These are phyloP conservation scores for Netelia virgata DNA, from an alignment of 2,888 invertebrate species.

Conservation along the genomic window DNA sequence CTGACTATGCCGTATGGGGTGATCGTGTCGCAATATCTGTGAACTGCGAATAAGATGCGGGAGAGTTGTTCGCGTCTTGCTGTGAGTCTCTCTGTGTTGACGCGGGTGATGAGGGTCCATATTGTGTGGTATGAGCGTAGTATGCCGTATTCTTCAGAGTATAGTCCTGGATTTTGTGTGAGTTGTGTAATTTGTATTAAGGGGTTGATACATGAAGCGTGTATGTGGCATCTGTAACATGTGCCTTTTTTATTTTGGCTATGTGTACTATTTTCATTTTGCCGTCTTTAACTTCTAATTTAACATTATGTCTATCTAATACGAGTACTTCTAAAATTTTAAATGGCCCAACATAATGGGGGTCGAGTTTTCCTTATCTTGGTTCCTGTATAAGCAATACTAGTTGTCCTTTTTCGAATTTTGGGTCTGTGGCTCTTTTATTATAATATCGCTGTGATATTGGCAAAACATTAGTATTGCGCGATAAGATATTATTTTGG, in stretches of 20 bases:
- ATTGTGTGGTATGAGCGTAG: no score
- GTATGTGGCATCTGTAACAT: background rate
- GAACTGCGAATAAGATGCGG: no score
- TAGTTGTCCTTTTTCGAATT: constrained; percentile 16
- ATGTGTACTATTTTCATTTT: constrained; percentile 7
- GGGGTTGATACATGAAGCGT: background rate
- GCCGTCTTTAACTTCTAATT: background rate
- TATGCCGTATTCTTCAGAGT: no score
- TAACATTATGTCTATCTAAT: constrained; percentile 27
- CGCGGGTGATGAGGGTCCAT: no score
- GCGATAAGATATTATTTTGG: no score
- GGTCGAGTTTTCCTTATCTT: constrained; percentile 36
- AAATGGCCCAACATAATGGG: constrained; percentile 41
- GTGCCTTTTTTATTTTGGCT: constrained; percentile 22
- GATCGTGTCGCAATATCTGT: no score
- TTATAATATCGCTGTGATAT: no score
- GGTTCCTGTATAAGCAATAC: constrained; percentile 43
- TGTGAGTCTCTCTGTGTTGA: no score
- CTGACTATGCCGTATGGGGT: no score
- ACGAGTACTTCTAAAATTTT: constrained; percentile 29
- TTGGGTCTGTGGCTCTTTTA: background rate
- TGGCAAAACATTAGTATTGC: no score
- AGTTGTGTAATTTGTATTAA: background rate
- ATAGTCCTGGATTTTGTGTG: no score
- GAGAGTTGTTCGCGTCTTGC: no score